Percentiles rank a stretch among this genome's conserved stretches.
Evolutionary conservation across 1,140 invertebrate species (phyloP).

Genomic region (Oncopeltus fasciatus): DNA sequence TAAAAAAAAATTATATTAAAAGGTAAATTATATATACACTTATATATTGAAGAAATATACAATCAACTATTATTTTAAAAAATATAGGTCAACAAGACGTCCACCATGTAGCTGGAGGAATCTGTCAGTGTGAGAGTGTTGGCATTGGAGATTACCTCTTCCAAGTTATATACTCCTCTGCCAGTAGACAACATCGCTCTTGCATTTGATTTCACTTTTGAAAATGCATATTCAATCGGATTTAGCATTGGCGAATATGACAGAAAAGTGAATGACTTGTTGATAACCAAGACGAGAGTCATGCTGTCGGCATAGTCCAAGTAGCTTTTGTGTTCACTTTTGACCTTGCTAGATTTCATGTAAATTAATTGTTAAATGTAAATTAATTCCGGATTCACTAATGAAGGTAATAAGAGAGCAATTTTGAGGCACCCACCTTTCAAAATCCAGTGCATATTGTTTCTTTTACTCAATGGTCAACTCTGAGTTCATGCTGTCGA

Average conservation of each 20-base stretch:
- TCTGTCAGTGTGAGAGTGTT: neutral
- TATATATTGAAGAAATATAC: no score
- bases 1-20: no score
- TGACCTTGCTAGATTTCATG: no score
- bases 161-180: neutral
- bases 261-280: neutral
- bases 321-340: neutral
- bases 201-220: neutral
- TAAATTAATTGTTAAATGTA: neutral
- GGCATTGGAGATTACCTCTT: neutral
- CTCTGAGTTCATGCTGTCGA: neutral
- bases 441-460: neutral
- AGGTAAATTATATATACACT: no score
- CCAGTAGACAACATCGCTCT: neutral
- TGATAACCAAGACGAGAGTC: neutral
- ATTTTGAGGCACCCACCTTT: neutral
- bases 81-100: neutral
- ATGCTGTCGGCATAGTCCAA: neutral
- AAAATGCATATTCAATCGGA: neutral
- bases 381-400: neutral
- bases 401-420: neutral
- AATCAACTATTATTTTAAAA: no score
- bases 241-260: neutral
- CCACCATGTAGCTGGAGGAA: neutral
- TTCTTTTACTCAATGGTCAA: neutral